These are phyloP conservation scores for Masticophis lateralis DNA, from an alignment of 2,797 vertebrate genomes.

Conservation along the genomic window DNA sequence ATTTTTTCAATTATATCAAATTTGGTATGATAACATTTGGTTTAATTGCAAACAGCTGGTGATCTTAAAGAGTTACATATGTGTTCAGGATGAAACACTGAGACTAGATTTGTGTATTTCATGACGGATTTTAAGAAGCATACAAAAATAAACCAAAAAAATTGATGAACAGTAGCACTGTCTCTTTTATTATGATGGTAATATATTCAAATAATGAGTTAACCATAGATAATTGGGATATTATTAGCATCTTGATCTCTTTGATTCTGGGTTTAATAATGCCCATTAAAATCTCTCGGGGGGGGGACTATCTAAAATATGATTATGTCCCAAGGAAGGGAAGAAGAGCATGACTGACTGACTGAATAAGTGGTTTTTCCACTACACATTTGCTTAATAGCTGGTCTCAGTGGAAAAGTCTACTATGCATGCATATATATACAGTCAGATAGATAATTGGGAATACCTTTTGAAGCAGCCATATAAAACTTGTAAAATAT, in stretches of 20 bases:
- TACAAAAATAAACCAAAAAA: not conserved
- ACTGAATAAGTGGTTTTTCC: not conserved
- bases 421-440: not conserved
- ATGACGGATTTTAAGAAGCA: not conserved
- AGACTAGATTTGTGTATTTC: not conserved
- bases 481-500: not conserved
- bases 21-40: not conserved
- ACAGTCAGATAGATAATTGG: not conserved
- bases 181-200: not conserved
- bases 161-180: not conserved
- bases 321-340: not conserved
- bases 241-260: not conserved
- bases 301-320: not conserved
- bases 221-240: not conserved
- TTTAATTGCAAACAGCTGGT: not conserved
- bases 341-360: not conserved
- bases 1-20: not conserved
- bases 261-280: not conserved
- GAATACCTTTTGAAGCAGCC: not conserved
- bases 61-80: not conserved
- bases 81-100: not conserved
- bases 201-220: not conserved
- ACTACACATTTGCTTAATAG: not conserved
- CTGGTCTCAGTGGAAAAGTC: not conserved
- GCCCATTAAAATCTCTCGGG: not conserved